Conservation (phyloP, 2,113 vertebrate species). For the Pelecanoides urinatrix region DNA sequence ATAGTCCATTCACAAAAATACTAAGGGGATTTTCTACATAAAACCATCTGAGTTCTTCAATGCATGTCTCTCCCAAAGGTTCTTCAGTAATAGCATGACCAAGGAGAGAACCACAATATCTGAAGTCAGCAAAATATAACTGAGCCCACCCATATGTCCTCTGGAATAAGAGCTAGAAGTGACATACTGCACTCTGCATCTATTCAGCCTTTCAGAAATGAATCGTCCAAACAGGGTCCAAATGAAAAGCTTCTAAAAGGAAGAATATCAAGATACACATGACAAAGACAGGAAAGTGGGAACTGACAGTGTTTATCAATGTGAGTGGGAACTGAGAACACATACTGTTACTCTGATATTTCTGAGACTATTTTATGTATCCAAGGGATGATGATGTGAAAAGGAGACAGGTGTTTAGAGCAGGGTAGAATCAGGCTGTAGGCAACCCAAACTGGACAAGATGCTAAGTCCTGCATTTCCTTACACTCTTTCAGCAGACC, state of each 20-base stretch:
- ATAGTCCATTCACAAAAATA: not conserved
- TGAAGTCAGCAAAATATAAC: not conserved
- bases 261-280: not conserved
- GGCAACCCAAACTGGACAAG: not conserved
- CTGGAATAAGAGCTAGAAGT: not conserved
- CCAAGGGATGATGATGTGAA: not conserved
- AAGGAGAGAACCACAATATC: not conserved
- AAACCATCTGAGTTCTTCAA: not conserved
- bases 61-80: not conserved
- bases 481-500: not conserved
- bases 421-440: not conserved
- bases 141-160: not conserved
- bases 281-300: not conserved
- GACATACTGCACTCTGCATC: not conserved
- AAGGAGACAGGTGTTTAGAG: not conserved
- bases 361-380: not conserved
- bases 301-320: not conserved
- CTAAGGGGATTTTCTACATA: not conserved
- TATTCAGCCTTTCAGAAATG: slow-evolving; percentile 15
- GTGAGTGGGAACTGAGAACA: not conserved
- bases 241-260: slow-evolving; percentile 23
- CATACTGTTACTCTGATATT: not conserved
- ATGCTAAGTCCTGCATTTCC: not conserved
- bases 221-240: not conserved
- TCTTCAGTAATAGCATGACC: not conserved